Evolutionary conservation across 2,797 vertebrate genomes (phyloP).

Genomic region (Argentina silus): DNA sequence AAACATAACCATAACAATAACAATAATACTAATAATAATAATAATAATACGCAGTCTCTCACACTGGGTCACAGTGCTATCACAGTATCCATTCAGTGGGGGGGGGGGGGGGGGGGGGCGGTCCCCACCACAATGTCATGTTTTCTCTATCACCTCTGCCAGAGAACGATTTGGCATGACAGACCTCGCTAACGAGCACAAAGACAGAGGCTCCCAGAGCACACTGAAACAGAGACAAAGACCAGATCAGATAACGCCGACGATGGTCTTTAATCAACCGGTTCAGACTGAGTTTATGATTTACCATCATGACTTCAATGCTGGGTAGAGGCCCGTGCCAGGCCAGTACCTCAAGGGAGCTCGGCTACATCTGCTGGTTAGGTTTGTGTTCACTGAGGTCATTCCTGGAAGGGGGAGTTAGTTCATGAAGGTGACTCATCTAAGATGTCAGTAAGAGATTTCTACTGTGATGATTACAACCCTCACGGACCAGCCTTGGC

Average conservation of each 20-base stretch:
- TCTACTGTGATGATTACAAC: slow-evolving; percentile 26
- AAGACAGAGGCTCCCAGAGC: background rate
- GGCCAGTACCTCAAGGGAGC: background rate
- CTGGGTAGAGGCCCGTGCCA: slow-evolving; percentile 5
- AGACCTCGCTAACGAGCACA: too few species aligned
- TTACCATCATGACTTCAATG: background rate
- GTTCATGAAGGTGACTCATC: slow-evolving; percentile 57
- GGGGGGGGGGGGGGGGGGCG: slow-evolving; percentile 60
- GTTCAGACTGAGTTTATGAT: background rate
- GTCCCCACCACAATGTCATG: slow-evolving; percentile 41
- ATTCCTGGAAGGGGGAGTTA: slow-evolving; percentile 45
- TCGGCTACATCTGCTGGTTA: slow-evolving; percentile 32
- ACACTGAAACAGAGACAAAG: slow-evolving; percentile 13
- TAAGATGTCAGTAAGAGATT: slow-evolving; percentile 51
- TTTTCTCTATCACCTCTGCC: slow-evolving; percentile 6
- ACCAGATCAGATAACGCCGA: slow-evolving; percentile 7
- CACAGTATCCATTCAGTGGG: slow-evolving; percentile 55
- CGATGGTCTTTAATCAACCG: slow-evolving; percentile 11
- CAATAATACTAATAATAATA: slow-evolving; percentile 1
- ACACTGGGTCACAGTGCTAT: slow-evolving; percentile 28
- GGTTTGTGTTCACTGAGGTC: slow-evolving; percentile 50
- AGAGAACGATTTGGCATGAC: slow-evolving; percentile 22
- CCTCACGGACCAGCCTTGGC: background rate
- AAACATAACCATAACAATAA: background rate
- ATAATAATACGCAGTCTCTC: background rate